Conservation (phyloP, 2,888 invertebrate species). For the Emmelina monodactyla region DNA sequence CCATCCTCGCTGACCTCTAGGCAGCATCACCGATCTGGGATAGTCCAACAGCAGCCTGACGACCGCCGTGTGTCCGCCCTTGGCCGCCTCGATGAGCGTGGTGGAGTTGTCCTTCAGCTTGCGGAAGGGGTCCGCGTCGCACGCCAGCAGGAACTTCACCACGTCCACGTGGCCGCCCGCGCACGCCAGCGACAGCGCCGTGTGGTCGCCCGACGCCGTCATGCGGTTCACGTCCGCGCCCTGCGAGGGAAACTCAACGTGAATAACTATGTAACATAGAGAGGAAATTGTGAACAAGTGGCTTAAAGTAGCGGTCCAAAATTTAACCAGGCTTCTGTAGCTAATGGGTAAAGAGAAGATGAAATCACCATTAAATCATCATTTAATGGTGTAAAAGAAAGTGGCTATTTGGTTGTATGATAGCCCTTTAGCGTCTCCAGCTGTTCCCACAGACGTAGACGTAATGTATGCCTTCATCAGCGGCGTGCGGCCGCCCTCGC, state of each 20-base stretch:
- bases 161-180: slow-evolving; percentile 95
- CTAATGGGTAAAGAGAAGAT: no score
- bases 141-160: slow-evolving; percentile 89
- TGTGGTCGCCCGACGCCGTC: slow-evolving; percentile 96
- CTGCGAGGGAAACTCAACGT: no score
- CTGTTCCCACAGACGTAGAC: no score
- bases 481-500: not conserved
- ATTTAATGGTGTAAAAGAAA: no score
- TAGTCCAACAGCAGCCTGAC: slow-evolving; percentile 95
- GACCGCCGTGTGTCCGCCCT: slow-evolving; percentile 96
- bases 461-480: slow-evolving; percentile 68
- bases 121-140: slow-evolving; percentile 94
- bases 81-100: slow-evolving; percentile 98
- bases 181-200: slow-evolving; percentile 94
- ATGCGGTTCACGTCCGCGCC: slow-evolving; percentile 66
- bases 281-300: no score
- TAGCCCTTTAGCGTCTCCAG: no score
- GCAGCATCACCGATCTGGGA: slow-evolving; percentile 84
- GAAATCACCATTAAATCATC: no score
- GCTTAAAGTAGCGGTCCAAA: no score
- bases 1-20: slow-evolving; percentile 41
- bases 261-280: no score
- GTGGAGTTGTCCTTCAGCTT: slow-evolving; percentile 98
- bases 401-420: no score
- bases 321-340: no score